Evolutionary conservation across 2,113 vertebrate genomes (phyloP).

Genomic region (Mus pahari): DNA sequence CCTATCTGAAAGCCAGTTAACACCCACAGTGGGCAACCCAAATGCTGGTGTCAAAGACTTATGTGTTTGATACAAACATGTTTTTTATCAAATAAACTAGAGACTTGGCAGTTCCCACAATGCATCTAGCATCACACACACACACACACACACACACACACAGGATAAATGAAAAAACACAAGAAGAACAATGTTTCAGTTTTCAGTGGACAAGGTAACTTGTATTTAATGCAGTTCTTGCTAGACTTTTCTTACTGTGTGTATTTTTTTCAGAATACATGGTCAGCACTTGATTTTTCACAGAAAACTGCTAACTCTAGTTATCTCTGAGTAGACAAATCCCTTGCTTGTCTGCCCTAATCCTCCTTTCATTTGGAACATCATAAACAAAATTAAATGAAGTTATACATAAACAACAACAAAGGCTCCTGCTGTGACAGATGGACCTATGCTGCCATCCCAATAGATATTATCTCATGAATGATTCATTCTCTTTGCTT

Average conservation of each 20-base stretch:
- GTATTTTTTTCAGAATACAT: not conserved
- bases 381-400: slow-evolving; percentile 76
- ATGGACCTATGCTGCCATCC: slow-evolving; percentile 87
- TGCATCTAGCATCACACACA: not conserved
- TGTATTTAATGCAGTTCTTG: not conserved
- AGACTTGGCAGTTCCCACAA: not conserved
- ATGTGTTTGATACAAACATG: not conserved
- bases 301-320: slow-evolving; percentile 55
- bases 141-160: not conserved
- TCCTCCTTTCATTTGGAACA: slow-evolving; percentile 69
- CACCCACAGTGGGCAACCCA: not conserved
- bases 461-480: slow-evolving; percentile 88
- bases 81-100: not conserved
- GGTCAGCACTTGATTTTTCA: slow-evolving; percentile 40
- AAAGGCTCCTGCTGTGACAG: slow-evolving; percentile 81
- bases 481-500: slow-evolving; percentile 89
- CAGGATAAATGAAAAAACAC: not conserved
- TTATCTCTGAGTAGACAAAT: slow-evolving; percentile 57
- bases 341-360: slow-evolving; percentile 53
- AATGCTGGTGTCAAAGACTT: not conserved
- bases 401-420: slow-evolving; percentile 72
- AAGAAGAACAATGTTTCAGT: not conserved
- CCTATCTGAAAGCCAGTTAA: not conserved
- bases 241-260: not conserved
- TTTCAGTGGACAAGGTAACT: not conserved